Percentiles rank a stretch among this genome's conserved stretches.
Evolutionary conservation across 2,888 invertebrate species (phyloP).

Genomic region (Patella ulyssiponensis): DNA sequence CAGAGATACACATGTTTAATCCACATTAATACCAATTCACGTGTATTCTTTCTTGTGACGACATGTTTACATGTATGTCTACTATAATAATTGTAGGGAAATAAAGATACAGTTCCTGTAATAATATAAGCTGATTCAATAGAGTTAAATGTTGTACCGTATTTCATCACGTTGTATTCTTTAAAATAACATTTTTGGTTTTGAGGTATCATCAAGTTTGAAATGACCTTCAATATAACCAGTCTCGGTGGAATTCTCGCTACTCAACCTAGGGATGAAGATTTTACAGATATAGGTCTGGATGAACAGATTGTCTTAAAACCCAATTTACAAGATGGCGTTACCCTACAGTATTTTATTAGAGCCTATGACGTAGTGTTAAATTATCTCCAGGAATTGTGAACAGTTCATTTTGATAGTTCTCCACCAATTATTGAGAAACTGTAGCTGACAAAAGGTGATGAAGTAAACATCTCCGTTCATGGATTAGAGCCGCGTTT

Average conservation of each 20-base stretch:
- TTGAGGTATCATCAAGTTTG: too few species aligned
- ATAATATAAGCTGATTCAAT: too few species aligned
- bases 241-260: slow-evolving; percentile 19
- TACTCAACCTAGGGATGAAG: not conserved
- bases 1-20: too few species aligned
- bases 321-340: slow-evolving; percentile 33
- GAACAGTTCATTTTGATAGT: slow-evolving; percentile 37
- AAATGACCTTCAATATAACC: too few species aligned
- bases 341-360: slow-evolving; percentile 36
- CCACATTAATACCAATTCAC: too few species aligned
- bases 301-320: slow-evolving; percentile 18
- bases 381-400: slow-evolving; percentile 31
- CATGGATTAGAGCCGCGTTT: slow-evolving; percentile 37
- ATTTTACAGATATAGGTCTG: not conserved
- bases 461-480: slow-evolving; percentile 32
- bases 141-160: too few species aligned
- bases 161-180: too few species aligned
- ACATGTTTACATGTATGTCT: too few species aligned
- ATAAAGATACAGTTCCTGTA: too few species aligned
- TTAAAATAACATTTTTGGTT: too few species aligned
- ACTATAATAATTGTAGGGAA: too few species aligned
- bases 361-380: slow-evolving; percentile 37
- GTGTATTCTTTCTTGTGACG: too few species aligned
- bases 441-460: slow-evolving; percentile 39
- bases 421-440: slow-evolving; percentile 41